Base-by-base conservation (phyloP, 2,888 invertebrate genomes). In the Cyclophora punctaria region DNA sequence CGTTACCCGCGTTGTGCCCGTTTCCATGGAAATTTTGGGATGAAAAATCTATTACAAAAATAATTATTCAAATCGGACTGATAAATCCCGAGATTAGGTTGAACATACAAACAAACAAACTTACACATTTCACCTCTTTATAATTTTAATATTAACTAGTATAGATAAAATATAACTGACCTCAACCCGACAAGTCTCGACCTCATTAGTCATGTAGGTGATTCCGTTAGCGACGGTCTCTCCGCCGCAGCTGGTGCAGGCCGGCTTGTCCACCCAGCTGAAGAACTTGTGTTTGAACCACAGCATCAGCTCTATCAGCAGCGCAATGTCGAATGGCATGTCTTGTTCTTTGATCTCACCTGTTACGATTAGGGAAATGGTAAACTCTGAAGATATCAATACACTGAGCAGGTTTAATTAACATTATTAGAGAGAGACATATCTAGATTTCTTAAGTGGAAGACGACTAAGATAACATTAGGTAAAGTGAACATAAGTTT, bases 221-320 rank as follows among this genome's bases (percentile, higher is more conserved):
- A 81, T 87, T 41, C 88, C 84, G 0, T 66, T 64, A 56, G 82
- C 82, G 35, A 57, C 62, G 0, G 91, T 91, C 45, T 82, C 72
- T 0, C 89, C 90, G 0, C 88, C 89, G 72, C 98, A 99, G 0
- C 69, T 67, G 4, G 89, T 81, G 74, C 99, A 99, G 0, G 83
- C 72, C 0, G 95, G 93, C 59, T 89, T 87, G 79, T 98, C 94
- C 34, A 98, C 92, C 99, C 99, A 99, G 46, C 89, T 83, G 77
- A 99, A 99, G 86, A 98, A 99, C 50, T 93, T 92, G 41, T 91
- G 87, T 78, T 98, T 98, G 80, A 98, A 99, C 99, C 99, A 99
- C 43, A 89, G 84, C 44, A 97, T 78, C 42, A 99, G 78, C 73
- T 96, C 96, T 49, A 94, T 78, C 0, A 98, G 78, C 2, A 97